Base-by-base conservation (phyloP, 2,888 invertebrate genomes). In the Endotricha flammealis region DNA sequence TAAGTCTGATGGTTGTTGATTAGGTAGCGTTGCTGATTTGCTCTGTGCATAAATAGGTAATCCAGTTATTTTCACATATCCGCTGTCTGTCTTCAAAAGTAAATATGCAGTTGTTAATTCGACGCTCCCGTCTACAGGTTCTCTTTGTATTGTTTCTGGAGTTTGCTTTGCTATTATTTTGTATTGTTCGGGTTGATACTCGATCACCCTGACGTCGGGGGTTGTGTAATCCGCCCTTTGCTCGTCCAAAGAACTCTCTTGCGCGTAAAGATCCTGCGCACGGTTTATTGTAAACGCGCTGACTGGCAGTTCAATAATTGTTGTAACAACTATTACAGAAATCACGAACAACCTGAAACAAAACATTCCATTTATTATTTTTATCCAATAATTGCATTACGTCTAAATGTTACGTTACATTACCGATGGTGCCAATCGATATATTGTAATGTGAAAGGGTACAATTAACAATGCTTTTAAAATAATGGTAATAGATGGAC, bases 321-420 rank as follows among this genome's bases (percentile, higher is more conserved):
- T 49, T 46, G 71, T 48, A 48, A 64, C 57, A 44, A 75, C 57
- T 55, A 57, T 56, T 41, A 74, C 52, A 42, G 59, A 62, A 51
- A 74, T 58, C 61, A 64, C 64, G 55, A 71, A 57, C 57, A 64
- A 72, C 67, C 82, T 82, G 80, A 36, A 81, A 81, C 42, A 42
- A 32, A 57, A 35, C 55, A 36, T 46, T 42, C 23, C 9, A 22
- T 12, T 10, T 17, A 11, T 31, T 23, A 31, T 17, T 2, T 24
- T 10, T 11, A 13, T 32, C 29, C 27, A 22, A 23, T 16, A 4
- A 16, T 12, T 13, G n/a, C 12, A 3, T 12, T 12, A n/a, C n/a
- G n/a, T n/a, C n/a, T n/a, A n/a, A n/a, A n/a, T n/a, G n/a, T n/a
- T n/a, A n/a, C n/a, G n/a, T n/a, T n/a, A n/a, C n/a, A n/a, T n/a